phyloP scores from a whole-genome alignment of 2,888 invertebrate genomes.

The Aleiodes alternator region DNA sequence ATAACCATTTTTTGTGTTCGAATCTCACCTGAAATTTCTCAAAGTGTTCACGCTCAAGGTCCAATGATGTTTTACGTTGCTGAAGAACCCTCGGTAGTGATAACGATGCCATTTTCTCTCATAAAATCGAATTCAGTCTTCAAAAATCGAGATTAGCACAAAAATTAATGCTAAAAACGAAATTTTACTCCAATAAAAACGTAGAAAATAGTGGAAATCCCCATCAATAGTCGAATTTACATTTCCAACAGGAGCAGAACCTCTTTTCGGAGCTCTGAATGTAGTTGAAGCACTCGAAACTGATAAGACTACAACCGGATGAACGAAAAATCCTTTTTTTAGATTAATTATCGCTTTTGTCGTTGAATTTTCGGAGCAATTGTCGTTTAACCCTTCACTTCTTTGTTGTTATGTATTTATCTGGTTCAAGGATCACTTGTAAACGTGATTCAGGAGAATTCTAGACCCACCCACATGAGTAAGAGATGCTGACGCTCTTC shows the following conservation, averaged over 20 bases:
- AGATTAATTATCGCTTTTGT: not conserved
- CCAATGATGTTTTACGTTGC: constrained; percentile 85
- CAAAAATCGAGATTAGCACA: not conserved
- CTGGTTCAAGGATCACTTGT: not conserved
- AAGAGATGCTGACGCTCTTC: too few species aligned
- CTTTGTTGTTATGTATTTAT: not conserved
- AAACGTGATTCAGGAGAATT: constrained; percentile 18
- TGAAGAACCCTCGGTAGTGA: constrained; percentile 84
- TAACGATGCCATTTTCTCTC: constrained; percentile 81
- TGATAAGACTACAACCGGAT: not conserved
- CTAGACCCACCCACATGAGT: constrained; percentile 29
- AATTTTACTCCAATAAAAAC: not conserved
- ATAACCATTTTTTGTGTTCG: too few species aligned
- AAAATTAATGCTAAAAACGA: not conserved
- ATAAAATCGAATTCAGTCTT: not conserved
- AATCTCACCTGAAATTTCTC: constrained; percentile 86
- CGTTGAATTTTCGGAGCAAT: not conserved
- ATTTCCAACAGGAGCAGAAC: not conserved
- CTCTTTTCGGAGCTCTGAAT: not conserved
- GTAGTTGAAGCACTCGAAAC: not conserved
- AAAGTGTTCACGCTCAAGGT: constrained; percentile 88
- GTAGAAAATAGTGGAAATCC: not conserved
- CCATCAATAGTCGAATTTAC: not conserved
- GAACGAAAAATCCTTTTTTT: not conserved
- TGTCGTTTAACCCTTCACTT: not conserved